Conservation (phyloP, 2,797 vertebrate genomes). For the Caiman crocodilus region DNA sequence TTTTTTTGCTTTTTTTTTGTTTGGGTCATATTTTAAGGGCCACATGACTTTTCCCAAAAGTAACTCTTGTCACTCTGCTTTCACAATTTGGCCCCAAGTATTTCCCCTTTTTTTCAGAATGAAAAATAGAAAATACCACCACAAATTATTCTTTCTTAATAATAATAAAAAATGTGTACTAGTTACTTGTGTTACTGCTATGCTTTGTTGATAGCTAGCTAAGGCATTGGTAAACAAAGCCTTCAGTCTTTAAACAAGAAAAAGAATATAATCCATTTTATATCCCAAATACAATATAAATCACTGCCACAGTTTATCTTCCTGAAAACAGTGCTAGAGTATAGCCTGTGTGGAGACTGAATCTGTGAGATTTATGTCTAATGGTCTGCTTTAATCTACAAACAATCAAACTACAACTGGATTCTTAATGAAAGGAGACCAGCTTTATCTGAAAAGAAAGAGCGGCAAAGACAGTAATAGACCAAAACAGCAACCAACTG, state of each 20-base stretch:
- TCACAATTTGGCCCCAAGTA: slow-evolving; percentile 3
- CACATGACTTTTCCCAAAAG: not conserved
- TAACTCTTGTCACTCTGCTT: not conserved
- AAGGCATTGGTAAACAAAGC: slow-evolving; percentile 53
- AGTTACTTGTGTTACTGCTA: not conserved
- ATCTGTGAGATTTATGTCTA: slow-evolving; percentile 57
- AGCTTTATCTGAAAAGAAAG: slow-evolving; percentile 51
- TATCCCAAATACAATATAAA: slow-evolving; percentile 60
- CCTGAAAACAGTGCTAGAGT: slow-evolving; percentile 40
- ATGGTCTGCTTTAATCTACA: slow-evolving; percentile 66
- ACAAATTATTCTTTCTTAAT: not conserved
- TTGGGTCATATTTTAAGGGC: not conserved
- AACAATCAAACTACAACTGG: slow-evolving; percentile 38
- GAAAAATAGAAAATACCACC: not conserved
- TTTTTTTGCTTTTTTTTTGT: not conserved
- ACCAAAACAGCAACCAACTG: slow-evolving; percentile 33
- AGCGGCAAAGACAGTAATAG: slow-evolving; percentile 36
- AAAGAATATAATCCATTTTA: slow-evolving; percentile 49
- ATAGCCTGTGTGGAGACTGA: slow-evolving; percentile 27
- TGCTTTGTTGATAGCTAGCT: not conserved
- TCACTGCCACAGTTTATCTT: slow-evolving; percentile 65
- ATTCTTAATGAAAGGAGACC: slow-evolving; percentile 62
- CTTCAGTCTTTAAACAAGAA: slow-evolving; percentile 27
- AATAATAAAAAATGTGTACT: not conserved
- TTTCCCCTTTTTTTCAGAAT: not conserved